These are phyloP conservation scores for Harpalus rufipes DNA, from an alignment of 2,888 invertebrate genomes.

Conservation along the genomic window DNA sequence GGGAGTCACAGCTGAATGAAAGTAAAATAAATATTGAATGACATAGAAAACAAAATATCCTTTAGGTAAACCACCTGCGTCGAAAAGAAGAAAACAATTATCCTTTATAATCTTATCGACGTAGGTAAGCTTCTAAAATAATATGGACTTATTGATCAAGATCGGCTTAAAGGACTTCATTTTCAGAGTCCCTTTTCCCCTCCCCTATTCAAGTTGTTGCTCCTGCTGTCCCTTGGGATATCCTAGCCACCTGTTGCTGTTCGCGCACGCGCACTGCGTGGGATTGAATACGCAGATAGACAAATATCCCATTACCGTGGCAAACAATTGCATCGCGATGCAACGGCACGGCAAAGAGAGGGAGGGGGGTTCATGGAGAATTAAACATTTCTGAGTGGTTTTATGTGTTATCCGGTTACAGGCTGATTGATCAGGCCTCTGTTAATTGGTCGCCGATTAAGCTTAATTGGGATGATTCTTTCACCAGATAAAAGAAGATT, in stretches of 20 bases:
- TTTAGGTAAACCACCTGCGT: constrained; percentile 23
- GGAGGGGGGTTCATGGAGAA: constrained; percentile 32
- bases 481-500: constrained; percentile 39
- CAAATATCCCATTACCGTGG: constrained; percentile 64
- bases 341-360: constrained; percentile 5
- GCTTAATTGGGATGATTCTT: constrained; percentile 52
- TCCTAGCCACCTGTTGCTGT: constrained; percentile 46
- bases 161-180: constrained; percentile 50
- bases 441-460: constrained; percentile 52
- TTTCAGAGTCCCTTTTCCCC: constrained; percentile 7
- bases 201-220: not conserved
- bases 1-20: too few species aligned
- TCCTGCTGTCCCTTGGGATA: constrained; percentile 15
- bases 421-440: constrained; percentile 20
- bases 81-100: constrained; percentile 35
- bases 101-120: constrained; percentile 45
- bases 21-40: too few species aligned
- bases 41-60: too few species aligned
- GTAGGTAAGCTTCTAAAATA: constrained; percentile 39
- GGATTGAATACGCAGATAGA: constrained; percentile 64
- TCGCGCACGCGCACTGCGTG: constrained; percentile 10
- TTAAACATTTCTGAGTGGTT: constrained; percentile 65
- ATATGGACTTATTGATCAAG: constrained; percentile 48
- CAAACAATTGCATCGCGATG: constrained; percentile 64
- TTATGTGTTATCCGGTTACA: constrained; percentile 61